Base-by-base conservation (phyloP, 2,888 invertebrate species). In the Chydorus sphaericus region DNA sequence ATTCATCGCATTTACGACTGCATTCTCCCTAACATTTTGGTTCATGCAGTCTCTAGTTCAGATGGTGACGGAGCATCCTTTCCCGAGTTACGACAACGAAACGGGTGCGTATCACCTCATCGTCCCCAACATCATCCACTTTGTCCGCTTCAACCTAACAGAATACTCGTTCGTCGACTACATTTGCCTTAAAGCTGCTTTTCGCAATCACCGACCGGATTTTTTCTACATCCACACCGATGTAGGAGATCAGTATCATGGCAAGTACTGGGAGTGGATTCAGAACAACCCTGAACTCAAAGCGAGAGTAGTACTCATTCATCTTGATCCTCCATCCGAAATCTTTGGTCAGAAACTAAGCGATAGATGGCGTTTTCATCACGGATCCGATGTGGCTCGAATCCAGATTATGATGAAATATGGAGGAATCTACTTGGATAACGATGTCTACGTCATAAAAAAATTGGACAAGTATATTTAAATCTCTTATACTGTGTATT, bases 341-440 rank as follows among this genome's bases (percentile, higher is more conserved):
- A 52, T 56, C 30, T 56, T 49, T n/a, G 56, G 56, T 3, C 56
- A 56, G 31, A 30, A 53, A 31, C 36, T 56, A 3, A 68, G 67
- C 57, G 68, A 68, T 5, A 51, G 51, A 16, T 56, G 56, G 56
- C 50, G 33, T 30, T 36, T 60, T 4, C 55, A 54, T 26, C 60
- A 60, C 30, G 59, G 37, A 11, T 60, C 60, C 14, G 60, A 60
- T 39, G 29, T 60, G 14, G 59, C 56, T 20, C 44, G 60, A n/a
- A 60, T 68, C n/a, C 55, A 60, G n/a, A 60, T 67, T 20, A 55
- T 68, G 28, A 63, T 61, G 60, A 49, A 62, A 48, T 63, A 63
- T 54, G 68, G 68, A 8, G 68, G 68, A 5, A 68, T 68, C 53
- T 68, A 62, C 57, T 59, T 68, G 28, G 68, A 68, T 57, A 65